Conservation (phyloP, 2,113 vertebrate species). For the Chlamydotis undulata region DNA sequence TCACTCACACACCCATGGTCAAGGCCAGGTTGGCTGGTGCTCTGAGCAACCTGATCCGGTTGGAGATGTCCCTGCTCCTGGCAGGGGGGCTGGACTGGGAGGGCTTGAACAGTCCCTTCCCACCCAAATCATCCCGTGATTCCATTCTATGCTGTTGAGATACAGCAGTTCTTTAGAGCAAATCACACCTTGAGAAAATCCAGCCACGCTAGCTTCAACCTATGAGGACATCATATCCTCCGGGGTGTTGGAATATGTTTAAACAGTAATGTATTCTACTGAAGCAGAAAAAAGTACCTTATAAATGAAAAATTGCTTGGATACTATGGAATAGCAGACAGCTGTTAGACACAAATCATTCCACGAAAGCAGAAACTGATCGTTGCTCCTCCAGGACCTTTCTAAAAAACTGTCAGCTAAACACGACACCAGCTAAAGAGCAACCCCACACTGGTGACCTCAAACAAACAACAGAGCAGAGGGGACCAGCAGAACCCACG, state of each 20-base stretch:
- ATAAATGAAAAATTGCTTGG: background rate
- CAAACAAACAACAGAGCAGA: rapidly evolving
- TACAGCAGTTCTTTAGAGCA: background rate
- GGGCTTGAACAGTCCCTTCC: too few relatives aligned
- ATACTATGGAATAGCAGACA: background rate
- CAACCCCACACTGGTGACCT: too few relatives aligned
- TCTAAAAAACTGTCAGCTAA: too few relatives aligned
- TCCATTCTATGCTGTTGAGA: background rate
- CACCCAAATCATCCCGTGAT: too few relatives aligned
- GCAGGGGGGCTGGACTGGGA: too few relatives aligned
- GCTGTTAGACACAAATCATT: background rate
- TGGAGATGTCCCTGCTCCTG: too few relatives aligned
- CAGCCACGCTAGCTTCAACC: background rate
- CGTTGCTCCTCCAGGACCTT: background rate
- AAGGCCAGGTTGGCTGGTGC: too few relatives aligned
- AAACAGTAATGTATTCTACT: background rate
- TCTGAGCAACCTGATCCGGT: too few relatives aligned
- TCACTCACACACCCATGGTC: background rate
- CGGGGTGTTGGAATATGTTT: rapidly evolving
- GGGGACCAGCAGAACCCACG: background rate
- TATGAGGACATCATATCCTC: background rate
- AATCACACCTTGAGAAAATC: background rate
- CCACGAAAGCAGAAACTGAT: background rate
- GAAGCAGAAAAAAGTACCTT: background rate
- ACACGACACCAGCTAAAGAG: rapidly evolving